Conservation (phyloP, 2,888 invertebrate species). For the Drosophila pullipes region DNA sequence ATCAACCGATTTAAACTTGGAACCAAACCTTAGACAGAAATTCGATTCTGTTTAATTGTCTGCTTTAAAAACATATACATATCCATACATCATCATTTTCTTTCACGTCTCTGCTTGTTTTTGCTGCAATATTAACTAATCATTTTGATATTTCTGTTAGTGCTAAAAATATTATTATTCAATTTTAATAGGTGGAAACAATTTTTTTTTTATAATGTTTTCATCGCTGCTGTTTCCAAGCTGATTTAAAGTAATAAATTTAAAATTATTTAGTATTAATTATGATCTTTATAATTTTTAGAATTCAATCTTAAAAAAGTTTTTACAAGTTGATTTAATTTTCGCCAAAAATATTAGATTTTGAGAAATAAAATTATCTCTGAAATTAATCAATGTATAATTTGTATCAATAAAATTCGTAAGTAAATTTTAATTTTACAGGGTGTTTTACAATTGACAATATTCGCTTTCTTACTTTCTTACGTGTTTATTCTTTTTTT, state of each 20-base stretch:
- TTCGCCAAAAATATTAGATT: neutral
- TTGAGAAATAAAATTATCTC: neutral
- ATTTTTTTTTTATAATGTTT: too few species aligned
- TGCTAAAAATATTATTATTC: neutral
- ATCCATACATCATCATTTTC: too few species aligned
- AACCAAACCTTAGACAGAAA: neutral
- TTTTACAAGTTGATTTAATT: neutral
- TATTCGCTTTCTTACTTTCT: neutral
- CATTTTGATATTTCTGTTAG: too few species aligned
- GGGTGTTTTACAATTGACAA: neutral
- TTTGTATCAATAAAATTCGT: neutral
- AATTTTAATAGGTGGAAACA: neutral
- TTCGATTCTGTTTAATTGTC: neutral
- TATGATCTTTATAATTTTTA: neutral
- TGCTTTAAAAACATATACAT: neutral
- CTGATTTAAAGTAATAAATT: neutral
- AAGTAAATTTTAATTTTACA: neutral
- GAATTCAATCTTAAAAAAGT: neutral
- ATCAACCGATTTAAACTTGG: neutral
- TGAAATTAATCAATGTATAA: neutral
- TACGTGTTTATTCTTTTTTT: slow-evolving; percentile 4
- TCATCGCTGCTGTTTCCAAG: neutral
- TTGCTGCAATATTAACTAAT: too few species aligned
- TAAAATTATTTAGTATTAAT: neutral
- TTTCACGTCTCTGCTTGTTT: too few species aligned